Evolutionary conservation across 2,113 vertebrate species (phyloP).

Genomic region (Capra hircus): DNA sequence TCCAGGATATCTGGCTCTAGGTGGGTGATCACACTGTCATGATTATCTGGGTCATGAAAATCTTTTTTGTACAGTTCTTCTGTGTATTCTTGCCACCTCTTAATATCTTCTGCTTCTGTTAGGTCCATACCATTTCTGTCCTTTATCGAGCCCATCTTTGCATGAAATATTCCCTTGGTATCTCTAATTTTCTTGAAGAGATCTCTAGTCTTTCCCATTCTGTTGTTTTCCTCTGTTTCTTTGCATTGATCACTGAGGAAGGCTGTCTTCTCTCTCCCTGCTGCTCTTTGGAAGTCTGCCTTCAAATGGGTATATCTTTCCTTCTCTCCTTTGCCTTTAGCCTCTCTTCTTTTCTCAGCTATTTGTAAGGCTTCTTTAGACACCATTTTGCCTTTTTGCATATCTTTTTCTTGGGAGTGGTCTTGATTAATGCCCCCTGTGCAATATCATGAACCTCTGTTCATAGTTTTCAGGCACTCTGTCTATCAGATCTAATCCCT

Average conservation of each 20-base stretch:
- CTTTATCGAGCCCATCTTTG: not conserved
- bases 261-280: not conserved
- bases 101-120: not conserved
- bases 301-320: not conserved
- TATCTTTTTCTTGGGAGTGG: not conserved
- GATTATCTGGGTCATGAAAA: not conserved
- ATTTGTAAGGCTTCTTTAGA: not conserved
- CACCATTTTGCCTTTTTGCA: not conserved
- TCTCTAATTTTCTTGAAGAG: not conserved
- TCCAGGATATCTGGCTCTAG: not conserved
- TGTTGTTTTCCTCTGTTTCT: not conserved
- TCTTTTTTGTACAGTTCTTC: not conserved
- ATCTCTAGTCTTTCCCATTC: not conserved
- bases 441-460: not conserved
- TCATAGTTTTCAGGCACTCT: not conserved
- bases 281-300: not conserved
- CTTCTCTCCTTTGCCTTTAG: not conserved
- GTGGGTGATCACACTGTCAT: not conserved
- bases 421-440: not conserved
- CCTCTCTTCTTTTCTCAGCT: not conserved
- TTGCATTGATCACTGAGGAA: not conserved
- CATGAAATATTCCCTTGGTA: not conserved
- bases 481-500: not conserved
- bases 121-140: not conserved
- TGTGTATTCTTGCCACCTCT: not conserved